Evolutionary conservation across 2,797 vertebrate genomes (phyloP), one percentile per base, ranked within the genome.

Genomic region (Malacoraja senta): DNA sequence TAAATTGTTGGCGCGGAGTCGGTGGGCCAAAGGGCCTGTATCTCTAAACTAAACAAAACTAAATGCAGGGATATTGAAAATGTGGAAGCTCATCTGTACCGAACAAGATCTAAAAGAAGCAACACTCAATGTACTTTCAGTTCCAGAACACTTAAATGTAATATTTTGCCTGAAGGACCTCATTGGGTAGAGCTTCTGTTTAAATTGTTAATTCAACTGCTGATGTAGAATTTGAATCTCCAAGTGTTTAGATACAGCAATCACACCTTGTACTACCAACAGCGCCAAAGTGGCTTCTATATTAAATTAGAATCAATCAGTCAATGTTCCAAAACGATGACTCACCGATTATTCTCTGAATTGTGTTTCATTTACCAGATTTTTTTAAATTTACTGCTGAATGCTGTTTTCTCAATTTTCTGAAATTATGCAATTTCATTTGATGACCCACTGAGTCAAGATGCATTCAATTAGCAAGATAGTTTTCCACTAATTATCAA

Each of bases 401-500:
- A 21, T 68, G 19, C 7, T 35, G 61, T 88, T 88, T 88, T 35
- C 61, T 53, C n/a, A 88, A 68, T 35, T 65, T 88, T 68, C 13
- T 21, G 17, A 68, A 88, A 88, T 88, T 68, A 88, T 68, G 1
- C 84, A 68, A 8, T 35, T 88, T 17, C 17, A 68, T 88, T 88
- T 88, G 84, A 88, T 68, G 84, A 88, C 94, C 93, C 93, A 93
- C 80, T 77, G 29, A 93, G 76, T 93, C 93, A 94, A 94, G 94
- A 93, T 93, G 79, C 61, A 93, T 94, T 93, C 93, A 78, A 94
- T 94, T 93, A 94, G 94, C 93, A 92, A 88, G 32, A 35, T 68
- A 88, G 61, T 93, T 93, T 88, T 91, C 93, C 93, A 93, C 79
- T 94, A 94, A 93, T 94, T 95, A 93, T 77, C 94, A 91, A 94